These are phyloP conservation scores for Drosophila pachea DNA, from an alignment of 1,140 invertebrate species.

Conservation along the genomic window DNA sequence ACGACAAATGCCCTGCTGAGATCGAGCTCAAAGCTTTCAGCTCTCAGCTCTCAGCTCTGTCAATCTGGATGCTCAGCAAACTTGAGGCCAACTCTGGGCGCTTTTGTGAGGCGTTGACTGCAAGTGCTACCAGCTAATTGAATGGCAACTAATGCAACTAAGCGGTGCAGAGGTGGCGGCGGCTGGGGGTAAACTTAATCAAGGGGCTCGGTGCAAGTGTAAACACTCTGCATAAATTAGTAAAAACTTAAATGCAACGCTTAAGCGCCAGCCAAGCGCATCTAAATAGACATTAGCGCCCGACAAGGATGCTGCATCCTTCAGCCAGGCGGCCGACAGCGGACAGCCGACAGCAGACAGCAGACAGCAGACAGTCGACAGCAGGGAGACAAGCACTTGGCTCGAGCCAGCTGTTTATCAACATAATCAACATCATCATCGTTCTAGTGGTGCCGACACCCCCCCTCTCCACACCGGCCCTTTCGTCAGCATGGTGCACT, in stretches of 20 bases:
- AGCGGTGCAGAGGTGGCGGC: conserved; percentile 1
- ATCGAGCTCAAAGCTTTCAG: not conserved
- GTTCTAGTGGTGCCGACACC: not conserved
- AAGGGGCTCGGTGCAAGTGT: conserved; percentile 1
- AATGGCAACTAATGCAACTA: conserved; percentile 38
- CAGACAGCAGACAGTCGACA: not conserved
- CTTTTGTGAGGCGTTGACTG: not conserved
- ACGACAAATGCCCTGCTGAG: not conserved
- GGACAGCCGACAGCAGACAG: too few species aligned
- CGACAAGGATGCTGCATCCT: conserved; percentile 34
- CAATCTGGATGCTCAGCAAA: not conserved
- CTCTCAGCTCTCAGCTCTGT: conserved; percentile 7
- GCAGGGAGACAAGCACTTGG: conserved; percentile 43
- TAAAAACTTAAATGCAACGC: conserved; percentile 54
- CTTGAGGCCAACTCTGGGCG: not conserved
- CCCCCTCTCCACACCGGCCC: too few species aligned
- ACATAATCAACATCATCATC: conserved; percentile 17
- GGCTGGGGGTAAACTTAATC: too few species aligned
- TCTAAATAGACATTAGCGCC: conserved; percentile 58
- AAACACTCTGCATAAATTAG: conserved; percentile 60
- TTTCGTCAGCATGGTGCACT: conserved; percentile 45
- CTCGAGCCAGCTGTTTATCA: conserved; percentile 46
- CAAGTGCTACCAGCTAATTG: conserved; percentile 50
- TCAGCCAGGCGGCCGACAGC: too few species aligned
- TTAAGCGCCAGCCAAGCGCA: conserved; percentile 43